These are phyloP conservation scores for Nematostella vectensis DNA, from an alignment of 92 coral and sea anemone species.

Conservation along the genomic window DNA sequence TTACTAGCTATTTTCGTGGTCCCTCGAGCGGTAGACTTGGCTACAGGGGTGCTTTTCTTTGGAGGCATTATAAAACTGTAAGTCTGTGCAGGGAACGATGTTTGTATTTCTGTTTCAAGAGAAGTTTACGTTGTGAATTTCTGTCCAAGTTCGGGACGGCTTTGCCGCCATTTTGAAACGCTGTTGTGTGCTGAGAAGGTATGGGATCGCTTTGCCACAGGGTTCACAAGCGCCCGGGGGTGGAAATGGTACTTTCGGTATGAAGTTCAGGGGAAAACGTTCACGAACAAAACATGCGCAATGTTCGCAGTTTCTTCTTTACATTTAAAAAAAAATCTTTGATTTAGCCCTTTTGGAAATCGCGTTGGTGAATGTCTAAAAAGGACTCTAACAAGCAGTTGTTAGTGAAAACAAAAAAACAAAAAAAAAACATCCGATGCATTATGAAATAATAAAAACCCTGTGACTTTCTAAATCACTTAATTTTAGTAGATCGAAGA, in stretches of 20 bases:
- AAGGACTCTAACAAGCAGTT: too few relatives aligned
- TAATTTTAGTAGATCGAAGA: too few relatives aligned
- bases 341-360: too few relatives aligned
- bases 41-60: background rate
- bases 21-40: background rate
- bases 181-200: too few relatives aligned
- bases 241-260: background rate
- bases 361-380: too few relatives aligned
- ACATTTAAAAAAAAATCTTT: background rate
- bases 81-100: background rate
- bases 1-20: background rate
- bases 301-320: background rate
- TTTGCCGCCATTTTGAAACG: background rate
- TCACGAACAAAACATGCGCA: background rate
- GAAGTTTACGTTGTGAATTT: background rate
- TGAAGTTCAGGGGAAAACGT: background rate
- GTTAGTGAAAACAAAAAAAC: too few relatives aligned
- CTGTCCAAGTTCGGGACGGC: background rate
- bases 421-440: too few relatives aligned
- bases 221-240: too few relatives aligned
- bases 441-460: too few relatives aligned
- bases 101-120: background rate
- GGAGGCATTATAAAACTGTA: background rate
- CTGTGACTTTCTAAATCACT: too few relatives aligned
- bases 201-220: too few relatives aligned